A percentile compares a stretch with the other conserved stretches of the same genome.
Conservation (phyloP, 2,113 vertebrate genomes). For the Dromaius novaehollandiae region DNA sequence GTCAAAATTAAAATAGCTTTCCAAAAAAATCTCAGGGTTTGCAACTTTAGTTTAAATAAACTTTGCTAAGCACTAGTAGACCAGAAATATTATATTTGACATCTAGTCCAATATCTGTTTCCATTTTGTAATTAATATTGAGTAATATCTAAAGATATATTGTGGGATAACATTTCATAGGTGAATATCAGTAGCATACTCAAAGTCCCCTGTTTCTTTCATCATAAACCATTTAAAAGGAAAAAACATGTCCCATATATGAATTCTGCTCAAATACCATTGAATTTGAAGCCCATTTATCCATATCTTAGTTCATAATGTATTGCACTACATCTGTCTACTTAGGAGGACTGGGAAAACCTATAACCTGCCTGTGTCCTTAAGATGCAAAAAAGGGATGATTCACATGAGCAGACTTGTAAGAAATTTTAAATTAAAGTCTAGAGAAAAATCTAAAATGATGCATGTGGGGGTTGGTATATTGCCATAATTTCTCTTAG, state of each 20-base stretch:
- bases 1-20: slow-evolving; percentile 15
- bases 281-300: slow-evolving; percentile 10
- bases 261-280: background rate
- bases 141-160: background rate
- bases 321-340: background rate
- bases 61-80: background rate
- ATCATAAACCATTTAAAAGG: background rate
- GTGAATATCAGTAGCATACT: background rate
- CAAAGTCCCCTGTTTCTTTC: slow-evolving; percentile 14
- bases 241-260: background rate
- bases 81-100: slow-evolving; percentile 20
- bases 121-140: background rate
- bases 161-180: background rate
- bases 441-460: slow-evolving; percentile 19
- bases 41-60: slow-evolving; percentile 13
- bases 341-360: background rate
- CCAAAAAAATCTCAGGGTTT: background rate
- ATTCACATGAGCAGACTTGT: slow-evolving; percentile 24
- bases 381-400: background rate
- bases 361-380: background rate
- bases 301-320: background rate
- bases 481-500: slow-evolving; percentile 3
- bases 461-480: background rate
- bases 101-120: slow-evolving; percentile 9
- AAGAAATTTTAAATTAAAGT: slow-evolving; percentile 19